Evolutionary conservation across 2,797 vertebrate genomes (phyloP).

Genomic region (Hippocampus kuda): DNA sequence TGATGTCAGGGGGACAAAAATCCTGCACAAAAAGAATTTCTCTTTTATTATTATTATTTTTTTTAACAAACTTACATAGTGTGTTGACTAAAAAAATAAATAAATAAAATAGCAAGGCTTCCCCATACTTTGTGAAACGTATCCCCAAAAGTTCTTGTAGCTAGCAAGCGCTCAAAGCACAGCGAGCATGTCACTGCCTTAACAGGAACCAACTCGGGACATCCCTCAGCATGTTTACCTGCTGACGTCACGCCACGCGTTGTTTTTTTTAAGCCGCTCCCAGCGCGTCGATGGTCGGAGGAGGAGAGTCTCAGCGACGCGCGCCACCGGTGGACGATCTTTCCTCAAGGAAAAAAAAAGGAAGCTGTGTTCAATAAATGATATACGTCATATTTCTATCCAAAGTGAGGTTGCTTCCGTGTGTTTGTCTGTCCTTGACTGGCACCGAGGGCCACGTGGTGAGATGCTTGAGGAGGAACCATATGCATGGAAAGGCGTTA

Average conservation of each 20-base stretch:
- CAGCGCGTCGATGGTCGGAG: not conserved
- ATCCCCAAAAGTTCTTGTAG: not conserved
- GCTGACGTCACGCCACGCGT: not conserved
- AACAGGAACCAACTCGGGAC: not conserved
- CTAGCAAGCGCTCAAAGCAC: not conserved
- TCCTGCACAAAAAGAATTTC: not conserved
- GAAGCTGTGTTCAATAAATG: slow-evolving; percentile 51
- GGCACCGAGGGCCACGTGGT: too few species aligned
- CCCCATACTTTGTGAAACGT: not conserved
- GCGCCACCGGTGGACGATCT: not conserved
- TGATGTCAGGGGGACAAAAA: not conserved
- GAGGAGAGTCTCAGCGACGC: not conserved
- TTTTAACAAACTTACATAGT: not conserved
- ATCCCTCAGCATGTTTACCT: not conserved
- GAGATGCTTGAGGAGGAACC: too few species aligned
- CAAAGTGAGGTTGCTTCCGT: not conserved
- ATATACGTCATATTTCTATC: slow-evolving; percentile 63
- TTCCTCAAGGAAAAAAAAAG: not conserved
- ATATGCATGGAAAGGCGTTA: too few species aligned
- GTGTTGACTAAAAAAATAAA: not conserved
- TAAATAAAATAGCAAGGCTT: not conserved
- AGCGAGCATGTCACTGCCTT: not conserved
- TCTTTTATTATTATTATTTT: not conserved
- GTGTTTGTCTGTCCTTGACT: not conserved
- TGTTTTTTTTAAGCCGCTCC: not conserved